Evolutionary conservation across 1,140 invertebrate genomes (phyloP).

Genomic region (Diachasmimorpha longicaudata): DNA sequence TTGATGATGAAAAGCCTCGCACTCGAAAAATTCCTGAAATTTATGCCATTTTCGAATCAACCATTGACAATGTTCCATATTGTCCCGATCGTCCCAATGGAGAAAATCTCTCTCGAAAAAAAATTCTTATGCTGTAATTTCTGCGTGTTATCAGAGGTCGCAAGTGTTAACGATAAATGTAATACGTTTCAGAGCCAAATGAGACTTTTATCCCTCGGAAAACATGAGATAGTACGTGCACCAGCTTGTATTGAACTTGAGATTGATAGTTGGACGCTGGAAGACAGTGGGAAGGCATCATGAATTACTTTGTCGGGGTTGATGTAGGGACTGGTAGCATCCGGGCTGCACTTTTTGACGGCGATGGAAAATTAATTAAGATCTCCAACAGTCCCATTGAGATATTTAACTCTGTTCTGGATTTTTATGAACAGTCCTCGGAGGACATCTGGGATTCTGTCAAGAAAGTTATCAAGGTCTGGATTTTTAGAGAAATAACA

Average conservation of each 20-base stretch:
- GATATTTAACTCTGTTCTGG: slow-evolving; percentile 78
- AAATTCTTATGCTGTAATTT: not conserved
- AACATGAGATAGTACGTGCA: not conserved
- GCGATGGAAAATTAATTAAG: slow-evolving; percentile 72
- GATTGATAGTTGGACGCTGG: not conserved
- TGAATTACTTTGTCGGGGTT: slow-evolving; percentile 82
- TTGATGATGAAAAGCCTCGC: no score
- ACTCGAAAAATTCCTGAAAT: no score
- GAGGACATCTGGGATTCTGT: slow-evolving; percentile 87
- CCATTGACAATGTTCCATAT: no score
- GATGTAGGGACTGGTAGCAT: slow-evolving; percentile 94
- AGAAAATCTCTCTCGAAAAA: not conserved
- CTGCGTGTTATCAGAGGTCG: not conserved
- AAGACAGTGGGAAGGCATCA: slow-evolving; percentile 15
- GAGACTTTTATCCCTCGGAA: not conserved
- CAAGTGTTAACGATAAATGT: not conserved
- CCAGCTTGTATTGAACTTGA: not conserved
- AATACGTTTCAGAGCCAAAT: not conserved
- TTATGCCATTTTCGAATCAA: no score
- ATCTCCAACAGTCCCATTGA: slow-evolving; percentile 70
- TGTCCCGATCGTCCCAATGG: not conserved
- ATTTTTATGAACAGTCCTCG: slow-evolving; percentile 93
- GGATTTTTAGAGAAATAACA: no score
- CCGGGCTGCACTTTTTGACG: slow-evolving; percentile 78
- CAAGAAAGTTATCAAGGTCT: slow-evolving; percentile 73